Base-by-base conservation (phyloP, 2,888 invertebrate species). In the Eupithecia subfuscata region DNA sequence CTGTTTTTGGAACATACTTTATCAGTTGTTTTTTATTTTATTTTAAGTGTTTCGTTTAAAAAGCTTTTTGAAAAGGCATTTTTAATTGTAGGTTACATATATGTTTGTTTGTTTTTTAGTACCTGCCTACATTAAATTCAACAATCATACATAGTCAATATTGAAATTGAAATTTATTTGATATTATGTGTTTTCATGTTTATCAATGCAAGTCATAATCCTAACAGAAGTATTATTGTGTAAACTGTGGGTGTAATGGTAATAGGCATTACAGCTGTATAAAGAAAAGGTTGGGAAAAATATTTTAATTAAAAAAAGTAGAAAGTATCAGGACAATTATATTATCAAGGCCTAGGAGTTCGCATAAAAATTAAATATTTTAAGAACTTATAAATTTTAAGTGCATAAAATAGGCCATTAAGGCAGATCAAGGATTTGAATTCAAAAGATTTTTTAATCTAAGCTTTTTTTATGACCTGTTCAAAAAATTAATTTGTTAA, bases 301-400 rank as follows among this genome's bases (percentile, higher is more conserved):
- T 88, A 89, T 88, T 88, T 88, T 89, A 83, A 81, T 87, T 2
- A 22, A 34, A 16, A 18, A 34, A 34, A 64, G 7, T 14, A 18
- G 56, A 64, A 34, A 64, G 16, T 34, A 64, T 16, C 30, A n/a
- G n/a, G n/a, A 18, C 64, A 64, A 34, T 64, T 64, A 34, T 34
- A 64, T 64, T 64, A 18, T 34, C 34, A 64, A 18, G 34, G 64
- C 64, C 64, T 64, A 64, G 34, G 34, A 64, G 64, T 64, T 34
- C 34, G 0, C 43, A 4, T 11, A 12, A 25, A 8, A 48, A 4
- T 48, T 45, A 16, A 7, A n/a, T 11, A 52, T 22, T 22, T n/a
- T 52, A 52, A 2, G n/a, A 52, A 52, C 18, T 4, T 56, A 11
- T 22, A 22, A 8, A 22, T 22, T 22, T n/a, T 56, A 3, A 11